Base-by-base conservation (phyloP, 2,888 invertebrate genomes). In the Eristalis pertinax region DNA sequence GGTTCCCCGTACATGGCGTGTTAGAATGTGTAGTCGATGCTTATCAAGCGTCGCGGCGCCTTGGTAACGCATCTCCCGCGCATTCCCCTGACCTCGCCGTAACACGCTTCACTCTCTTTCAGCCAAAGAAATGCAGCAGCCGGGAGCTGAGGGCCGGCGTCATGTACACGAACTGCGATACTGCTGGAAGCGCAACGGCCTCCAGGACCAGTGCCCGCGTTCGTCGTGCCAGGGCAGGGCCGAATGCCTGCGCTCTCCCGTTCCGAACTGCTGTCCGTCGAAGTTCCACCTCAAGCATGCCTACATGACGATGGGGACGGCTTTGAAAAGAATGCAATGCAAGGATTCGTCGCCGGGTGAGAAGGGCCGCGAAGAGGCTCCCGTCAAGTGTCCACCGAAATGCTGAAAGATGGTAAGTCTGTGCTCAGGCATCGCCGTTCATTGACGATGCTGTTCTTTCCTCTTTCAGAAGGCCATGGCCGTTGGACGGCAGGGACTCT, bases 171-270 rank as follows among this genome's bases (percentile, higher is more conserved):
- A 94, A 94, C 60, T 95, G 95, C 89, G 94, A 94, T n/a, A n/a
- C 69, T 95, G 95, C 90, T 93, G 94, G 82, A 94, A 93, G 90
- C 92, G 94, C 13, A 95, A 95, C 89, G 95, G 95, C 11, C 91
- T 95, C 41, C 95, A 95, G 90, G 94, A 95, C 76, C 94, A 94
- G 86, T 95, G 95, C 90, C 94, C 93, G 0, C 92, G 95, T 77
- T 92, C 93, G 2, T 92, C 92, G 50, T 95, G 95, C 89, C 93
- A 93, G 81, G 94, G 94, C 38, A 92, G 93, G 4, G 94, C 68
- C 0, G 50, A 35, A 0, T 80, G 79, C 13, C 26, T 60, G 60
- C 26, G 60, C 3, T 10, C 5, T 26, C 60, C 60, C 0, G 90
- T 92, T 58, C 94, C 94, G 0, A 92, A 92, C 5, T 94, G 94